Percentiles rank a stretch among this genome's conserved stretches.
Conservation (phyloP, 2,888 invertebrate genomes). For the Ophion ellenae region DNA sequence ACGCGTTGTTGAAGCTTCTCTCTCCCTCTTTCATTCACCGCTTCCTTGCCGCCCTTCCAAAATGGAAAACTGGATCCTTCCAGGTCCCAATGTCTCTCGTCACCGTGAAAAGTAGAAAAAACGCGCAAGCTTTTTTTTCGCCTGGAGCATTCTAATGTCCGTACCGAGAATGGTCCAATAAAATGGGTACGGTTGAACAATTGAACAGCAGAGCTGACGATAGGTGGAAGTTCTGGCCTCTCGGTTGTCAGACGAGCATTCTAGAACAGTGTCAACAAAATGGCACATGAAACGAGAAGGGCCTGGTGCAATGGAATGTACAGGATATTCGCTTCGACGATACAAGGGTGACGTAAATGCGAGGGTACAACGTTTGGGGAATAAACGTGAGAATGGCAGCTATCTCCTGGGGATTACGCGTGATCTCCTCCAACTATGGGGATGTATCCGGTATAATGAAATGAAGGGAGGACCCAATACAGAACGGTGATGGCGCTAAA, state of each 20-base stretch:
- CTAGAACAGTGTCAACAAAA: slow-evolving; percentile 34
- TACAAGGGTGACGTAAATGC: slow-evolving; percentile 1
- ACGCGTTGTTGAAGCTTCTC: slow-evolving; percentile 33
- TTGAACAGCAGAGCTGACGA: slow-evolving; percentile 11
- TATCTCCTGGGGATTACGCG: slow-evolving; percentile 56
- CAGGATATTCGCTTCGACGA: neutral
- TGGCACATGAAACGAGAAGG: slow-evolving; percentile 7
- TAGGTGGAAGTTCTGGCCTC: neutral
- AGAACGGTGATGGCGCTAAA: slow-evolving; percentile 31
- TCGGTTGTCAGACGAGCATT: neutral
- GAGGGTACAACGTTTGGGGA: slow-evolving; percentile 9
- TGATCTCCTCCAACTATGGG: slow-evolving; percentile 36
- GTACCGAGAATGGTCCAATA: neutral
- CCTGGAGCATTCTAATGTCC: neutral
- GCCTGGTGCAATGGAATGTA: neutral
- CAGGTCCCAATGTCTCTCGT: neutral
- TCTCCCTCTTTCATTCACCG: slow-evolving; percentile 6
- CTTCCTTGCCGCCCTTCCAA: neutral
- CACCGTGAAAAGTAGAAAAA: neutral
- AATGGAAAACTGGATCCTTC: neutral
- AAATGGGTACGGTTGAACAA: neutral
- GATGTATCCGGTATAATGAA: slow-evolving; percentile 61
- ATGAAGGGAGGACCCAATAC: slow-evolving; percentile 38
- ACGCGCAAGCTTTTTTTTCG: neutral
- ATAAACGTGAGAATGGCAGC: slow-evolving; percentile 41